phyloP scores from a whole-genome alignment of 2,797 vertebrate species.

The Knipowitschia caucasica region DNA sequence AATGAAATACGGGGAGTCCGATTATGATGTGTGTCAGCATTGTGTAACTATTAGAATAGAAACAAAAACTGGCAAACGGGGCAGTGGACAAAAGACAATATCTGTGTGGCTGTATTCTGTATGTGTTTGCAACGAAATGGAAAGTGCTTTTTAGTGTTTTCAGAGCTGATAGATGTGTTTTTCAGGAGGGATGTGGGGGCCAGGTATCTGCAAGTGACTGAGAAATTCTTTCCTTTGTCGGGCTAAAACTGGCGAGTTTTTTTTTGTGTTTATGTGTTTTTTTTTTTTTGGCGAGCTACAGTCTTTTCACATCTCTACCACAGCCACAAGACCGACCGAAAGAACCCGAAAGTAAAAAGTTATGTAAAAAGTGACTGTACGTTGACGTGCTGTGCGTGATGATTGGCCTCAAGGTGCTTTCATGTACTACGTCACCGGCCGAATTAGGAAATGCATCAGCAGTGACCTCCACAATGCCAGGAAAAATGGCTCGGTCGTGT shows the following conservation, averaged over 20 bases:
- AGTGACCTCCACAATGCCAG: constrained; percentile 60
- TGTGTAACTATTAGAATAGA: constrained; percentile 16
- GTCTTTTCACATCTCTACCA: neutral
- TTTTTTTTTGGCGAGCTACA: too few species aligned
- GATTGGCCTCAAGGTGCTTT: constrained; percentile 18
- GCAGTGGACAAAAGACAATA: constrained; percentile 2
- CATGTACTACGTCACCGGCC: constrained; percentile 10
- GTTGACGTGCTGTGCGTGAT: constrained; percentile 24
- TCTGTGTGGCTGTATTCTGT: neutral
- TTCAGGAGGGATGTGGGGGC: constrained; percentile 1
- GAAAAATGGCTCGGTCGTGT: constrained; percentile 49
- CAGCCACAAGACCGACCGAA: neutral
- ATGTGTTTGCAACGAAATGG: constrained; percentile 11
- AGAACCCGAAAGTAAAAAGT: neutral
- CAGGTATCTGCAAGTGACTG: constrained; percentile 12
- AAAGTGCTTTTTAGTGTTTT: constrained; percentile 25
- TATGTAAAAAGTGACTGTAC: neutral
- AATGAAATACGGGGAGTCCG: constrained; percentile 24
- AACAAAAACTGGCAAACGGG: constrained; percentile 25
- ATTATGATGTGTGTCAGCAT: constrained; percentile 19
- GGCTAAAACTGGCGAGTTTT: too few species aligned
- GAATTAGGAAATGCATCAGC: constrained; percentile 61
- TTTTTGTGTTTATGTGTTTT: too few species aligned
- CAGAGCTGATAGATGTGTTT: constrained; percentile 16
- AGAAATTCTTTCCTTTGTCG: neutral